These are phyloP conservation scores for Peromyscus nudipes DNA, from an alignment of 2,797 vertebrate genomes.

Conservation along the genomic window DNA sequence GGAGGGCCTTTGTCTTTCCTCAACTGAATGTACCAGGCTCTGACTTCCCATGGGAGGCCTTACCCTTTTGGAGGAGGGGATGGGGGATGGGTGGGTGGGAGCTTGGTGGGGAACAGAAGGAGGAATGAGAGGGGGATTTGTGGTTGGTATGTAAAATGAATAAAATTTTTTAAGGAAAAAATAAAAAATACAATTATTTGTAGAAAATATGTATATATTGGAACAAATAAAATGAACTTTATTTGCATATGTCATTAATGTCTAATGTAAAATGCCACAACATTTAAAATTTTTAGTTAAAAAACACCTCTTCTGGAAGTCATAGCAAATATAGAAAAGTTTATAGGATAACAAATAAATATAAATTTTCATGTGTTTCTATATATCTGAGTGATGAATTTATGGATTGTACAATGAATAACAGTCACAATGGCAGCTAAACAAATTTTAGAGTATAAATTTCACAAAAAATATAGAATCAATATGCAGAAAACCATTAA, in stretches of 20 bases:
- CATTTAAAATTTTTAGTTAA: background rate
- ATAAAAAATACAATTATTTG: background rate
- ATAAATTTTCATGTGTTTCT: background rate
- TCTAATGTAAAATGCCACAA: background rate
- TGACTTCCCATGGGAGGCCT: too few relatives aligned
- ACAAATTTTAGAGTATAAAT: background rate
- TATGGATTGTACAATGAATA: background rate
- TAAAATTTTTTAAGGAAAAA: too few relatives aligned
- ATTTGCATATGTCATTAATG: background rate
- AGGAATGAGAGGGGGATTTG: too few relatives aligned
- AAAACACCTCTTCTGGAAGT: background rate
- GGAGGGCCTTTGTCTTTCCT: too few relatives aligned
- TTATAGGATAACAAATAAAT: too few relatives aligned
- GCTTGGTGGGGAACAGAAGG: too few relatives aligned
- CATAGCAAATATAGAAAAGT: too few relatives aligned
- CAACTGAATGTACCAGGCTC: too few relatives aligned
- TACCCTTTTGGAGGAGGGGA: too few relatives aligned
- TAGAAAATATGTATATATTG: background rate
- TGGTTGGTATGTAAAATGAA: too few relatives aligned
- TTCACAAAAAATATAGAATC: background rate
- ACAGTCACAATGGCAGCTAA: background rate
- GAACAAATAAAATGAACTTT: background rate
- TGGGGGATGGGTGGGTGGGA: too few relatives aligned
- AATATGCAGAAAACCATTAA: background rate
- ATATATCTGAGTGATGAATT: background rate